Percentiles rank a stretch among this genome's conserved stretches.
Evolutionary conservation across 2,797 vertebrate genomes (phyloP).

Genomic region (Dendrocincla tyrannina): DNA sequence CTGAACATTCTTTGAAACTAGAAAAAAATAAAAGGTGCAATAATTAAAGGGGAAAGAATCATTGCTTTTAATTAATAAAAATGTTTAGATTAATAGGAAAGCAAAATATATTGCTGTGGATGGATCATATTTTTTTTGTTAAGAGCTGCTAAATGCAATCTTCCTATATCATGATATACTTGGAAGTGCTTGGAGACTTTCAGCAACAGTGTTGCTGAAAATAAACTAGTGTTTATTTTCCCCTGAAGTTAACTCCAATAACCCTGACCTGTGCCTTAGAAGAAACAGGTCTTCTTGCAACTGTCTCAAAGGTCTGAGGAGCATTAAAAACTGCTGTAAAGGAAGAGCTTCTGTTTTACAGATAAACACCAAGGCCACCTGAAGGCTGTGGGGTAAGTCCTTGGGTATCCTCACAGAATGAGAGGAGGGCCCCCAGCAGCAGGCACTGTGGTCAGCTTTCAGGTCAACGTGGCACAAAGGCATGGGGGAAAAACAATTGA

Average conservation of each 20-base stretch:
- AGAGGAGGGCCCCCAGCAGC: neutral
- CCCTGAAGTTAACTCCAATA: neutral
- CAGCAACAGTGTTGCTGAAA: neutral
- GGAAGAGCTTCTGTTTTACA: neutral
- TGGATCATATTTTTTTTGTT: neutral
- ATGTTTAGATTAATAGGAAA: neutral
- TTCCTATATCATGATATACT: neutral
- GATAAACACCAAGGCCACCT: neutral
- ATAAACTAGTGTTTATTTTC: neutral
- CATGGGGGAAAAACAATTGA: rapidly evolving
- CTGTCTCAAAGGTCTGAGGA: neutral
- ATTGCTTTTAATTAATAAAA: neutral
- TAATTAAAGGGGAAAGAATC: neutral
- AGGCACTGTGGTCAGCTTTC: neutral
- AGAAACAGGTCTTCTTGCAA: neutral
- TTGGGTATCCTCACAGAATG: neutral
- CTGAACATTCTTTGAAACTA: neutral
- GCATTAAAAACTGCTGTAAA: neutral
- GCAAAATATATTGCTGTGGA: neutral
- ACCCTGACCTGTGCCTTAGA: neutral
- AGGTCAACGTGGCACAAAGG: neutral
- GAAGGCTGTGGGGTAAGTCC: neutral
- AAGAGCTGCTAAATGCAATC: neutral
- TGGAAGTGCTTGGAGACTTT: neutral
- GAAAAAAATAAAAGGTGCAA: rapidly evolving